phyloP scores from a whole-genome alignment of 2,888 invertebrate genomes.

The Drosophila histrio region DNA sequence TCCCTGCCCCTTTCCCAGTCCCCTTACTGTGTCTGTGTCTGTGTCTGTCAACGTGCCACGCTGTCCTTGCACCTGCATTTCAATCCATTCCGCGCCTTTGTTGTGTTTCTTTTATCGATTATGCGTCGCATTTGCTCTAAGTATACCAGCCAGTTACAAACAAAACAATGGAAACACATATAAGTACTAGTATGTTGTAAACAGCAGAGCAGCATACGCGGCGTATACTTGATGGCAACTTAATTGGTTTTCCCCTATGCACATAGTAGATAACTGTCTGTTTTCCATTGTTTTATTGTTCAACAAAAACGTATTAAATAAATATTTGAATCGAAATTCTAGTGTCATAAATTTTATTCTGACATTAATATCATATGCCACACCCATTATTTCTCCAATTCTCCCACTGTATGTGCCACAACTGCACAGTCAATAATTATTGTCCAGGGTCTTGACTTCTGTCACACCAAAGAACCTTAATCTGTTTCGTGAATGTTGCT shows the following conservation, averaged over 20 bases:
- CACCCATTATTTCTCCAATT: neutral
- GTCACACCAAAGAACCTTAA: constrained; percentile 15
- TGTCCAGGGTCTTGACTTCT: constrained; percentile 1
- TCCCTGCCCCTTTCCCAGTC: neutral
- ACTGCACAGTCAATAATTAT: constrained; percentile 49
- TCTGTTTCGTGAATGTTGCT: neutral
- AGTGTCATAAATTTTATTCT: constrained; percentile 12
- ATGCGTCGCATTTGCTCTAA: constrained; percentile 30
- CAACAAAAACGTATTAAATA: neutral
- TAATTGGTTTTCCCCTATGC: constrained; percentile 18
- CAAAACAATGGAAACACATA: constrained; percentile 28
- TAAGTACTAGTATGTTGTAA: neutral
- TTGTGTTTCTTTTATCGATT: constrained; percentile 56
- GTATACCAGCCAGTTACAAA: constrained; percentile 15
- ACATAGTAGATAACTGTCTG: neutral
- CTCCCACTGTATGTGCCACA: neutral
- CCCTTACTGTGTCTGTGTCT: neutral
- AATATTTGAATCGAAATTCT: constrained; percentile 11
- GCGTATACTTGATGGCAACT: constrained; percentile 58
- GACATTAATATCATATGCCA: constrained; percentile 47
- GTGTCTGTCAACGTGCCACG: neutral
- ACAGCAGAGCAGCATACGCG: constrained; percentile 19
- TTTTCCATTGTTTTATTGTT: neutral
- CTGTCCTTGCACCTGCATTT: constrained; percentile 54
- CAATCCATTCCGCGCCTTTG: constrained; percentile 24